phyloP scores from a whole-genome alignment of 1,140 invertebrate genomes.

The Drusus annulatus region DNA sequence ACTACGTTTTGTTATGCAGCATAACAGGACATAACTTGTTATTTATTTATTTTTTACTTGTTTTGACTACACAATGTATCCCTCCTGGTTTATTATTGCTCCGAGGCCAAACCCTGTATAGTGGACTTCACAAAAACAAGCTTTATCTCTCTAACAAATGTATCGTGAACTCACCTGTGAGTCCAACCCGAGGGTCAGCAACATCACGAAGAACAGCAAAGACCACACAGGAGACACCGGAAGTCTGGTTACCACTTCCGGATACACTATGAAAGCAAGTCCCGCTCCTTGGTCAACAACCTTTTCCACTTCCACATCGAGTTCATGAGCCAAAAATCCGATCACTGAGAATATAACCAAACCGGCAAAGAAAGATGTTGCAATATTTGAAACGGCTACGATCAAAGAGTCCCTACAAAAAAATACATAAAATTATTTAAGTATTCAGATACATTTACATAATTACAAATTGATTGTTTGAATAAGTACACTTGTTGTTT shows the following conservation, averaged over 20 bases:
- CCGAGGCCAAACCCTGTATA: too few species aligned
- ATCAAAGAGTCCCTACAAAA: slow-evolving; percentile 77
- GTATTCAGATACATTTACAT: too few species aligned
- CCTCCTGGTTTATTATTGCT: too few species aligned
- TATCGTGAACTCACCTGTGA: slow-evolving; percentile 74
- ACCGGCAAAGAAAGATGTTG: slow-evolving; percentile 85
- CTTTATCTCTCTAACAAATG: too few species aligned
- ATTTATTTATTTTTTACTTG: too few species aligned
- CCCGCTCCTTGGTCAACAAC: slow-evolving; percentile 86
- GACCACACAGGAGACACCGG: slow-evolving; percentile 89
- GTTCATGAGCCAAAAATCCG: slow-evolving; percentile 83
- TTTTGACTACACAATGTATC: too few species aligned
- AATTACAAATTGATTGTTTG: too few species aligned
- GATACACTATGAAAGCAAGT: slow-evolving; percentile 89
- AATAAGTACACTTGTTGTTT: too few species aligned
- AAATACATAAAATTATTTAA: not conserved
- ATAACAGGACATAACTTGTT: too few species aligned
- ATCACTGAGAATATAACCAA: slow-evolving; percentile 86
- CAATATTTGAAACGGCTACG: slow-evolving; percentile 83
- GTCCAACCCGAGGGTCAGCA: slow-evolving; percentile 83
- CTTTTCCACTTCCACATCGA: slow-evolving; percentile 79
- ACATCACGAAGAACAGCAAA: slow-evolving; percentile 88
- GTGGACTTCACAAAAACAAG: too few species aligned
- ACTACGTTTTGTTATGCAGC: too few species aligned
- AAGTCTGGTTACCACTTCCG: slow-evolving; percentile 86